These are phyloP conservation scores for Eupithecia abbreviata DNA, from an alignment of 2,888 invertebrate species.

Conservation along the genomic window DNA sequence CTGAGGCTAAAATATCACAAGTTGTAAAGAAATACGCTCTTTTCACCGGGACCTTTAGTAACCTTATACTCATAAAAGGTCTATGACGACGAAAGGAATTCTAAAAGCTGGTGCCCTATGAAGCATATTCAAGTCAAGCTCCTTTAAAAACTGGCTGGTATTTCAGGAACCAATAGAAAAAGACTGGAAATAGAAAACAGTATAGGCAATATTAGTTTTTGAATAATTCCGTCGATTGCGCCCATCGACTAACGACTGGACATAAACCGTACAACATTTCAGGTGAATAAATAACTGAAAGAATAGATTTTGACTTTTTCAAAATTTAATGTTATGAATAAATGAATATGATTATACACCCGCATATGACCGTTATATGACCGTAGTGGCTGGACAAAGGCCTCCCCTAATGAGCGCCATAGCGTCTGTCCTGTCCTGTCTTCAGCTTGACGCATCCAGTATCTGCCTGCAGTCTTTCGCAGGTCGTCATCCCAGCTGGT, in stretches of 20 bases:
- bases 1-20: slow-evolving; percentile 24
- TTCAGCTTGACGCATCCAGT: too few species aligned
- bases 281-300: too few species aligned
- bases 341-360: background rate
- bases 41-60: slow-evolving; percentile 13
- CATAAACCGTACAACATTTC: background rate
- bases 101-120: background rate
- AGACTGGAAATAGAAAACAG: background rate
- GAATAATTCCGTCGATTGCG: background rate
- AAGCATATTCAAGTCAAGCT: background rate
- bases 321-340: background rate
- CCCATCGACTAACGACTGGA: background rate
- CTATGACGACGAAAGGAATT: slow-evolving; percentile 5
- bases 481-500: too few species aligned
- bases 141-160: background rate
- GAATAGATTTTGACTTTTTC: background rate
- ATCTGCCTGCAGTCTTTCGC: too few species aligned
- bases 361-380: too few species aligned
- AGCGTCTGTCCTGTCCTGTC: too few species aligned
- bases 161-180: background rate
- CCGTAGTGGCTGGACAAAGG: too few species aligned
- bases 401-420: too few species aligned
- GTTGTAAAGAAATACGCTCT: slow-evolving; percentile 22
- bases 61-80: slow-evolving; percentile 11
- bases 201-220: background rate